Evolutionary conservation across 2,888 invertebrate species (phyloP).

Genomic region (Trachelus stipa): DNA sequence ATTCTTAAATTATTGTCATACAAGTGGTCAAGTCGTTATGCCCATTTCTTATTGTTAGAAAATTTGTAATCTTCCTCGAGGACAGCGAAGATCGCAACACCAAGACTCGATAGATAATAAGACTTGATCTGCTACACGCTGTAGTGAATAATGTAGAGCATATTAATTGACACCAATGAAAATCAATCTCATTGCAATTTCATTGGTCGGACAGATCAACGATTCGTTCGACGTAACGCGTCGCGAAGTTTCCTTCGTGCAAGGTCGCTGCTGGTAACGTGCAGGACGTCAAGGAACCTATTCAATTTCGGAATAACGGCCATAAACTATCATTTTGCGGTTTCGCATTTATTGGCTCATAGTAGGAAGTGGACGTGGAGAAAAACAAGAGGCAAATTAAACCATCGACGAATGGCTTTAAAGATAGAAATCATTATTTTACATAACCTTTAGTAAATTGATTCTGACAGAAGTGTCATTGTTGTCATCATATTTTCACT

Average conservation of each 20-base stretch:
- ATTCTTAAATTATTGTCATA: background rate
- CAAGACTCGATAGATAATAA: constrained; percentile 3
- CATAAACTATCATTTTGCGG: background rate
- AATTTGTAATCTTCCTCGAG: background rate
- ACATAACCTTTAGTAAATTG: background rate
- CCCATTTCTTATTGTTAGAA: background rate
- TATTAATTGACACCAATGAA: constrained; percentile 35
- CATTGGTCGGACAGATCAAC: background rate
- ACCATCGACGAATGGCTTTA: background rate
- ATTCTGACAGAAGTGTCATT: background rate
- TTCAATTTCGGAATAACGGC: background rate
- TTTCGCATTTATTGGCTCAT: background rate
- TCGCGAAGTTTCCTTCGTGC: background rate
- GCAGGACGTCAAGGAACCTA: background rate
- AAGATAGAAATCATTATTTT: background rate
- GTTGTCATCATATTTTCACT: background rate
- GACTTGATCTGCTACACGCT: constrained; percentile 23
- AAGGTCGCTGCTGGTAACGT: background rate
- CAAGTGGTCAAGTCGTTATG: background rate
- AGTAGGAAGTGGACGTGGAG: background rate
- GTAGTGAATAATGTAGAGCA: constrained; percentile 29
- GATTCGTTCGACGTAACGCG: background rate
- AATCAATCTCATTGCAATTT: constrained; percentile 32
- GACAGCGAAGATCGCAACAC: background rate
- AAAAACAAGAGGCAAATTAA: background rate